These are phyloP conservation scores for Oscheius sp. DNA, from an alignment of 2,888 invertebrate genomes.

Conservation along the genomic window DNA sequence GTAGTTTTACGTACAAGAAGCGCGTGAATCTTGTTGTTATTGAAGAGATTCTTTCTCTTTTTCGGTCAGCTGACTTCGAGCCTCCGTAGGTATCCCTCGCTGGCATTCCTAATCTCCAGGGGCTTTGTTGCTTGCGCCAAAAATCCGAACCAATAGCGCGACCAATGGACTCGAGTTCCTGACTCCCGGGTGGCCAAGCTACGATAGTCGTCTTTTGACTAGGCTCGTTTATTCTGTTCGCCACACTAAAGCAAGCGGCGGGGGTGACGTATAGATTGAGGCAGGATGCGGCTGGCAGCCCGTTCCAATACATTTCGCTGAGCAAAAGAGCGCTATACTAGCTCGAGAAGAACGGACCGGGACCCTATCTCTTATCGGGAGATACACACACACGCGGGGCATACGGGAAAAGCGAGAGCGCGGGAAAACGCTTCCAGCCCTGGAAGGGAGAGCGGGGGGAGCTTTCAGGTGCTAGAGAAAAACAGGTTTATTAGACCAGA, in stretches of 20 bases:
- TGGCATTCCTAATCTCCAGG: slow-evolving; percentile 11
- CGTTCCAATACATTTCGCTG: slow-evolving; percentile 29
- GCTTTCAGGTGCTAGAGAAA: neutral
- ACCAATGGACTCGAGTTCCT: slow-evolving; percentile 5
- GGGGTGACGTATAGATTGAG: slow-evolving; percentile 31
- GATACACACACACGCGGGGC: neutral
- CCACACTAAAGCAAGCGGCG: slow-evolving; percentile 26
- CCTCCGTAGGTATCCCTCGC: slow-evolving; percentile 6
- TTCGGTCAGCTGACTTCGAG: neutral
- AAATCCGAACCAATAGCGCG: neutral
- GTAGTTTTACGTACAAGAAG: neutral
- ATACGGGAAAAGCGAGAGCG: slow-evolving; percentile 8
- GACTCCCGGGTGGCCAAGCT: slow-evolving; percentile 12
- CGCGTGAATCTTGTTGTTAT: no score
- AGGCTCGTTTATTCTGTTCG: slow-evolving; percentile 30
- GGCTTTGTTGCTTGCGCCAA: slow-evolving; percentile 23
- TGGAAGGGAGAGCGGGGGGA: neutral
- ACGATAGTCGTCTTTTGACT: slow-evolving; percentile 31
- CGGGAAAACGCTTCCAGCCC: slow-evolving; percentile 18
- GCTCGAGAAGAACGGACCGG: slow-evolving; percentile 12
- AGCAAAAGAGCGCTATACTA: slow-evolving; percentile 28
- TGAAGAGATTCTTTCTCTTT: no score
- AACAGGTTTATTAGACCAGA: slow-evolving; percentile 22
- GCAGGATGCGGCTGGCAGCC: slow-evolving; percentile 31
- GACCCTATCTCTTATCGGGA: slow-evolving; percentile 25